These are phyloP conservation scores for Euphonia xanthogaster DNA, from an alignment of 2,797 vertebrate genomes.

Conservation along the genomic window DNA sequence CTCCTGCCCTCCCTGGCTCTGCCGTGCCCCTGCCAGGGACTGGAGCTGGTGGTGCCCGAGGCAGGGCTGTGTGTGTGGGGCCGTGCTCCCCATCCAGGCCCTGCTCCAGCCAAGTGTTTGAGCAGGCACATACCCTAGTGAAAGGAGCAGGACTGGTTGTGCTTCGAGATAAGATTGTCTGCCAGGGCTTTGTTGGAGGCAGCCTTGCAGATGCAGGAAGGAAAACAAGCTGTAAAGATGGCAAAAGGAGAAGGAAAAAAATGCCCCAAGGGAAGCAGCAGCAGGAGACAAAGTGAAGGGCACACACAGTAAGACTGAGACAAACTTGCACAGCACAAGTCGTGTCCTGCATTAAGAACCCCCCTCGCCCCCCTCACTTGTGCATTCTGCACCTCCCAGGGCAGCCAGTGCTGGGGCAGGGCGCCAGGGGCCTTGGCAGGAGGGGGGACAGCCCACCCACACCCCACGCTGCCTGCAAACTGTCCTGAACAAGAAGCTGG, in stretches of 20 bases:
- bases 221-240: constrained; percentile 46
- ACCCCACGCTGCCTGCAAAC: not conserved
- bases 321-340: not conserved
- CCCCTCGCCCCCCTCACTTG: rapidly evolving
- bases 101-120: not conserved
- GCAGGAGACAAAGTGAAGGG: not conserved
- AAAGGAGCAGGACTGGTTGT: constrained; percentile 9
- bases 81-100: rapidly evolving
- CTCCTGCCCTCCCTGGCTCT: not conserved
- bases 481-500: not conserved
- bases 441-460: not conserved
- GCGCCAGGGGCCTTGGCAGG: not conserved
- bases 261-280: not conserved
- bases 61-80: rapidly evolving
- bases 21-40: not conserved
- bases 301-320: not conserved
- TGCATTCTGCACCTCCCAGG: not conserved
- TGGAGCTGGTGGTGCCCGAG: rapidly evolving
- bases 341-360: not conserved
- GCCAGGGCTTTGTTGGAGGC: constrained; percentile 38
- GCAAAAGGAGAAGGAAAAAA: constrained; percentile 5
- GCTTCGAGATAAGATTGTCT: constrained; percentile 51
- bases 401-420: not conserved
- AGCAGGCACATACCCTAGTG: not conserved
- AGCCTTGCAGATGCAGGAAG: constrained; percentile 27